Evolutionary conservation across 2,797 vertebrate species (phyloP), one percentile per base, ranked within the genome.

Genomic region (Schizothorax lantsangensis): DNA sequence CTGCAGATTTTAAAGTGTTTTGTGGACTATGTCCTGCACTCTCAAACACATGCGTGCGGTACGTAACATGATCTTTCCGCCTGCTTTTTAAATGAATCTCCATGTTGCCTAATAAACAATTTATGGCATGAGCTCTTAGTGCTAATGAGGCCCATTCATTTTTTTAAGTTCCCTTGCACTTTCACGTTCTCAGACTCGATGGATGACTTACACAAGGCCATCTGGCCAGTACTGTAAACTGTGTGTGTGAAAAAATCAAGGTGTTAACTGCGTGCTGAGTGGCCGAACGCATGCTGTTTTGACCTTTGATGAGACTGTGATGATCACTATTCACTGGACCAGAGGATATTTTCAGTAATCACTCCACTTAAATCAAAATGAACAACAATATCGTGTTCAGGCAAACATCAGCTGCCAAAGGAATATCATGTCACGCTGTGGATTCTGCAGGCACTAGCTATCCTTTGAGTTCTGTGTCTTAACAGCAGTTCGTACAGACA

Each of bases 51-150:
- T 8, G 6, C 47, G 8, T 33, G 21, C 14, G 1, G 49, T 59
- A 7, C 5, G 49, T 43, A 36, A 85, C 52, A 17, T 1, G 40
- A 85, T 80, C 78, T 49, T 33, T 43, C 62, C 1, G 38, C 74
- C 49, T 59, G 52, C 52, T 45, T 85, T 80, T 80, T 71, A 72
- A 80, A 64, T 12, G 10, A 64, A 83, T 83, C 57, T 75, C 54
- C 40, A 75, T 77, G 83, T 66, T 66, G 7, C 52, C 84, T 80
- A 33, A 85, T 85, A 47, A 85, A 85, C 66, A 79, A 85, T 85
- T 79, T 12, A 85, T 85, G 77, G 26, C 66, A n/a, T 80, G 26
- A 85, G 84, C 84, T 62, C 68, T 85, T 68, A 80, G 84, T 3
- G 19, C 26, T 80, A 80, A 80, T 80, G 77, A 85, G 52, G 7